Evolutionary conservation across 2,113 vertebrate species (phyloP).

Genomic region (Poicephalus meyeri): DNA sequence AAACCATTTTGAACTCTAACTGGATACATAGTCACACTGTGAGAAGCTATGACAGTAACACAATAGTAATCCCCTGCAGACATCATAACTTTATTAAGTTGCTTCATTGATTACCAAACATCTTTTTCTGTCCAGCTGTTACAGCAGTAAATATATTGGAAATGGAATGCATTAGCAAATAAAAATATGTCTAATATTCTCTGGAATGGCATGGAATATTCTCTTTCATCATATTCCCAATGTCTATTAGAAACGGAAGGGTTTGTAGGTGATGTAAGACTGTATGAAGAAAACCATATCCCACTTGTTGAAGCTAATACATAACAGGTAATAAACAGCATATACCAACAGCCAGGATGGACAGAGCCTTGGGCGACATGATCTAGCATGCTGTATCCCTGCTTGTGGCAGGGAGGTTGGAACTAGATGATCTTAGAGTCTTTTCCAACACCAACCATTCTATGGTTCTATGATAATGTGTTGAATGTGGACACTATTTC

Average conservation of each 20-base stretch:
- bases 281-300: neutral
- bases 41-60: neutral
- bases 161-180: neutral
- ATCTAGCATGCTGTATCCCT: neutral
- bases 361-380: neutral
- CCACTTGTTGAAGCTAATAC: neutral
- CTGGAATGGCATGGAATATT: neutral
- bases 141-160: neutral
- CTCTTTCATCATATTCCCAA: neutral
- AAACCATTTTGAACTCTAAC: constrained; percentile 1
- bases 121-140: neutral
- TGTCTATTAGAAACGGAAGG: neutral
- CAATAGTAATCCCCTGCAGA: constrained; percentile 7
- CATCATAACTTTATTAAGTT: neutral
- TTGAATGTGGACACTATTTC: neutral
- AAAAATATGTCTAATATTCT: neutral
- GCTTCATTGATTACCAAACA: constrained; percentile 33
- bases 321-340: neutral
- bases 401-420: neutral
- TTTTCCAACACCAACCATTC: neutral
- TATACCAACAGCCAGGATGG: neutral
- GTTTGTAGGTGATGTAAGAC: neutral
- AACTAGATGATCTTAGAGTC: neutral
- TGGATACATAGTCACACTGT: neutral
- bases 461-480: neutral